Conservation (phyloP, 2,888 invertebrate genomes). For the Acleris holmiana region DNA sequence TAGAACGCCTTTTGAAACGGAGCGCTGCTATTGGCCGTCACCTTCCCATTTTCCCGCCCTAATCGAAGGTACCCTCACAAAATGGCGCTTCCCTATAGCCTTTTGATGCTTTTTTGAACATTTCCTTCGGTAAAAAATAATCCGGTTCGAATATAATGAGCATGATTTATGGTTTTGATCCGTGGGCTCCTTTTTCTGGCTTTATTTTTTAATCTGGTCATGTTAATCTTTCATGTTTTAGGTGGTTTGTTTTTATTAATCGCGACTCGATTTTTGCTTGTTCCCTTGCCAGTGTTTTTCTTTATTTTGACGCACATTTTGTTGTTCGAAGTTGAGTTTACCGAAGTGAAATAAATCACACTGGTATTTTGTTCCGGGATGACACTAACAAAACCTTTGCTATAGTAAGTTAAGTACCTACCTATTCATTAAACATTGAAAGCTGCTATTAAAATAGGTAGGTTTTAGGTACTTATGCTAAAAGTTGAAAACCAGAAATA, state of each 20-base stretch:
- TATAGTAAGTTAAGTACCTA: background rate
- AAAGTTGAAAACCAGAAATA: too few relatives aligned
- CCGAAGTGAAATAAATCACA: slow-evolving; percentile 19
- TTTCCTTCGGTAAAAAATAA: slow-evolving; percentile 83
- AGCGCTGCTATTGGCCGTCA: slow-evolving; percentile 57
- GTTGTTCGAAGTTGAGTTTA: slow-evolving; percentile 26
- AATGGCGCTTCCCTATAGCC: slow-evolving; percentile 82
- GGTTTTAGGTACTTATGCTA: too few relatives aligned
- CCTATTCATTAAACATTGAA: too few relatives aligned
- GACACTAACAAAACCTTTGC: background rate
- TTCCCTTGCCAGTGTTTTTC: slow-evolving; percentile 43
- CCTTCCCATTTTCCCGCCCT: slow-evolving; percentile 74
- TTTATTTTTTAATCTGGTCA: slow-evolving; percentile 73
- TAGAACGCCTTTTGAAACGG: slow-evolving; percentile 72
- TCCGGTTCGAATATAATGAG: slow-evolving; percentile 83
- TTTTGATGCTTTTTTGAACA: slow-evolving; percentile 82
- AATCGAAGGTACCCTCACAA: slow-evolving; percentile 74
- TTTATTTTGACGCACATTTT: slow-evolving; percentile 40
- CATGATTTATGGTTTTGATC: slow-evolving; percentile 83
- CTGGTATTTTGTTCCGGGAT: slow-evolving; percentile 1
- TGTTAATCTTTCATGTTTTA: slow-evolving; percentile 78
- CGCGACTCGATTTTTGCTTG: slow-evolving; percentile 62
- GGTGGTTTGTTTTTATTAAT: slow-evolving; percentile 73
- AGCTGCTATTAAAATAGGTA: too few relatives aligned
- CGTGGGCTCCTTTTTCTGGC: slow-evolving; percentile 66